A percentile compares a stretch with the other conserved stretches of the same genome.
Evolutionary conservation across 2,113 vertebrate genomes (phyloP).

Genomic region (Coptodon rendalli): DNA sequence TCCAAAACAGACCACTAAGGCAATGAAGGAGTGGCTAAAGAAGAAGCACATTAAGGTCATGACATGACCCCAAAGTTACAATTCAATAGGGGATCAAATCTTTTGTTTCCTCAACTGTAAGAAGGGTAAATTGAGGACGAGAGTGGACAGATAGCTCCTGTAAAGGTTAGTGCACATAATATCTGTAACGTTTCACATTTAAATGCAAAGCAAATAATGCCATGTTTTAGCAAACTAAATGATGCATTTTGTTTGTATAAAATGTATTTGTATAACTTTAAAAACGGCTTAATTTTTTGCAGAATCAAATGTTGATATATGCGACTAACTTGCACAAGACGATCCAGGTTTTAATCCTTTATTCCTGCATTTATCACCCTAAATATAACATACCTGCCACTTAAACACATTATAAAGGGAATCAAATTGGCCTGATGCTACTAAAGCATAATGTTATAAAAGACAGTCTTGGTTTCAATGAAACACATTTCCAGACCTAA

Average conservation of each 20-base stretch:
- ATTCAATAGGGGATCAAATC: not conserved
- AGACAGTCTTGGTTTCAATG: not conserved
- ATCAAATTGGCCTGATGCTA: not conserved
- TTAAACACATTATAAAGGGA: not conserved
- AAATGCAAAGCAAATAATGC: not conserved
- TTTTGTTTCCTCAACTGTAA: not conserved
- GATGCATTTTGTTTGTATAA: not conserved
- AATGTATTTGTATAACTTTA: not conserved
- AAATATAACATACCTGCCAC: not conserved
- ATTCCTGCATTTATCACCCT: not conserved
- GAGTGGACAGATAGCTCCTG: not conserved
- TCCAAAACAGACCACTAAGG: not conserved
- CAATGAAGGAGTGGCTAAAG: not conserved
- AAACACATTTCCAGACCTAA: not conserved
- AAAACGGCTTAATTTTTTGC: not conserved
- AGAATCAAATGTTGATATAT: not conserved
- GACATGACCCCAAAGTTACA: not conserved
- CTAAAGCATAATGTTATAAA: not conserved
- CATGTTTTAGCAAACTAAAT: not conserved
- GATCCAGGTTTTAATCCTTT: not conserved
- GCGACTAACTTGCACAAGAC: accelerated
- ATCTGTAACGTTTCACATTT: not conserved
- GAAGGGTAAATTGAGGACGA: not conserved
- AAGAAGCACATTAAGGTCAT: not conserved
- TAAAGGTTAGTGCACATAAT: not conserved